phyloP scores from a whole-genome alignment of 2,113 vertebrate genomes.

The Rhipidura dahli region DNA sequence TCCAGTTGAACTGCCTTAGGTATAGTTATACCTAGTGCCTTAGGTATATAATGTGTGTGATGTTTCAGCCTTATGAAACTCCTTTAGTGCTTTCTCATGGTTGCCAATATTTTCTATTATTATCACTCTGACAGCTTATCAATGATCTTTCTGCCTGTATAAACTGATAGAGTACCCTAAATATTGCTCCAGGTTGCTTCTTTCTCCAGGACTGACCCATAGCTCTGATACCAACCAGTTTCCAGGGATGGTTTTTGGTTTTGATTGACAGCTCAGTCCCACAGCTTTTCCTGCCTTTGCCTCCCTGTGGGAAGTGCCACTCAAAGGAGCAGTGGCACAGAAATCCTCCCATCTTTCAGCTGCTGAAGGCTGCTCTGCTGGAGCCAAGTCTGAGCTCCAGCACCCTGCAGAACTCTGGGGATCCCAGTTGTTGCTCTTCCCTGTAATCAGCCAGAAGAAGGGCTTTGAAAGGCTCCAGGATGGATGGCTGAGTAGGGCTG shows the following conservation, averaged over 20 bases:
- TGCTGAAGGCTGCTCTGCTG: not conserved
- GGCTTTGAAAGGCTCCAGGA: not conserved
- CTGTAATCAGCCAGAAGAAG: not conserved
- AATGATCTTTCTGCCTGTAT: not conserved
- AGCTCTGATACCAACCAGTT: not conserved
- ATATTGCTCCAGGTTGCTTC: not conserved
- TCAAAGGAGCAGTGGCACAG: not conserved
- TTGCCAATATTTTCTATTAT: not conserved
- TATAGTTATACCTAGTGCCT: rapidly evolving
- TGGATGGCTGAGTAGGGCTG: not conserved
- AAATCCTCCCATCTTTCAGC: not conserved
- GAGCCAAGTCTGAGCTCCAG: not conserved
- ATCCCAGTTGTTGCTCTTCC: not conserved
- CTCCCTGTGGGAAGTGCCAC: not conserved
- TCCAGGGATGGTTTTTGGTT: not conserved
- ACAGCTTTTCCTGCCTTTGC: not conserved
- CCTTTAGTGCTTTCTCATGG: not conserved
- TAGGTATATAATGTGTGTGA: not conserved
- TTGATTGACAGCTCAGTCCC: not conserved
- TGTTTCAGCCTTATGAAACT: not conserved
- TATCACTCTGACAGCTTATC: not conserved
- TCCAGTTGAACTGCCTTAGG: not conserved
- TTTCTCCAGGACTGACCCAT: not conserved
- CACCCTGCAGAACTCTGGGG: not conserved
- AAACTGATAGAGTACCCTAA: not conserved